Evolutionary conservation across 92 coral and sea anemone genomes (phyloP).

Genomic region (Scolanthus callimorphus): DNA sequence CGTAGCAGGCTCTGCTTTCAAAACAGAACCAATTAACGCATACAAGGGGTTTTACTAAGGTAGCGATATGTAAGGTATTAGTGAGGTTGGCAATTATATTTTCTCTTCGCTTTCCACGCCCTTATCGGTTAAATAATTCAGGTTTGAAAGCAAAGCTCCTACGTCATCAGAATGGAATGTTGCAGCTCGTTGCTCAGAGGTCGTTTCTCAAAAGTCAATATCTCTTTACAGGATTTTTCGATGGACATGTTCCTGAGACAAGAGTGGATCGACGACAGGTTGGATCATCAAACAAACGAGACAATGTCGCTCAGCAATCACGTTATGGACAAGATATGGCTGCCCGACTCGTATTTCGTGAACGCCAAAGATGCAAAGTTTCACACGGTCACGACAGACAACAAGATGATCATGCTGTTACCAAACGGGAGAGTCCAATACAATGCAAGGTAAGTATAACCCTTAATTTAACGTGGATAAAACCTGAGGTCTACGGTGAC

Average conservation of each 20-base stretch:
- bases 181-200: no score
- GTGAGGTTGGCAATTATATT: no score
- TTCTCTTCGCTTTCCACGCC: not conserved
- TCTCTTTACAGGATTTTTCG: constrained; percentile 51
- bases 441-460: constrained; percentile 46
- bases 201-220: no score
- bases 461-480: no score
- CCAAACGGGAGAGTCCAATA: constrained; percentile 54
- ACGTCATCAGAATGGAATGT: no score
- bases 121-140: no score
- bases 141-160: no score
- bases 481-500: no score
- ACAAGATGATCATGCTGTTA: constrained; percentile 58
- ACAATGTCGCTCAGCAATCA: constrained; percentile 50
- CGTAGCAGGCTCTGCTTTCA: no score
- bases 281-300: constrained; percentile 50
- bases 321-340: constrained; percentile 56
- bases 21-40: no score
- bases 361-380: constrained; percentile 69
- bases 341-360: constrained; percentile 72
- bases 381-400: constrained; percentile 60
- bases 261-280: constrained; percentile 65
- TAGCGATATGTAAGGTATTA: no score
- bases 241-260: constrained; percentile 68
- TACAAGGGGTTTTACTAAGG: no score